A percentile compares a stretch with the other conserved stretches of the same genome.
These are phyloP conservation scores for Sepioteuthis lessoniana DNA, from an alignment of 2,888 invertebrate species.

Conservation along the genomic window DNA sequence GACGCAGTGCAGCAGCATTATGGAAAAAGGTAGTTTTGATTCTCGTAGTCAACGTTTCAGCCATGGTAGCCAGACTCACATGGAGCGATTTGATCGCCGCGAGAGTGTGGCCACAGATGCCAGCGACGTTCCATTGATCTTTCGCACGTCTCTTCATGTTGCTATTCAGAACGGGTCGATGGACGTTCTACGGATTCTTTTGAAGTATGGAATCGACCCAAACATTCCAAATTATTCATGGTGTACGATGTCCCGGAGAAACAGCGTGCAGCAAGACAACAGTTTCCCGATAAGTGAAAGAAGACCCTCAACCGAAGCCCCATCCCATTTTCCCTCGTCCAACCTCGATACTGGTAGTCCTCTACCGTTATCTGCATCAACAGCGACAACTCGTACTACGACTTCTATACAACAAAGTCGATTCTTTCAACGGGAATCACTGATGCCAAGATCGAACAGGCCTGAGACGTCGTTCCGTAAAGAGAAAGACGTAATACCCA, in stretches of 20 bases:
- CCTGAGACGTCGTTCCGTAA: background rate
- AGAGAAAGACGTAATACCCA: background rate
- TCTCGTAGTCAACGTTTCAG: constrained; percentile 65
- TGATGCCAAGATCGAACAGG: constrained; percentile 38
- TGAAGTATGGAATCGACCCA: constrained; percentile 79
- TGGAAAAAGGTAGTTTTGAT: constrained; percentile 58
- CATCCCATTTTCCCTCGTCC: background rate
- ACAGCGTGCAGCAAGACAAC: constrained; percentile 4
- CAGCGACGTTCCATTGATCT: constrained; percentile 75
- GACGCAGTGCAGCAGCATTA: constrained; percentile 52
- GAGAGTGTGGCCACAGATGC: constrained; percentile 68
- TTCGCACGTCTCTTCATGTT: constrained; percentile 78
- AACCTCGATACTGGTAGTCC: background rate
- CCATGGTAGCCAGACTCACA: constrained; percentile 69
- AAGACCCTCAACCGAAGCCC: background rate
- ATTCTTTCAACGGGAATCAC: constrained; percentile 4
- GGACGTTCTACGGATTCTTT: constrained; percentile 78
- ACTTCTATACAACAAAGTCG: background rate
- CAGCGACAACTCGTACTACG: background rate
- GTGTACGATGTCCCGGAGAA: constrained; percentile 52
- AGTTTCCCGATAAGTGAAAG: background rate
- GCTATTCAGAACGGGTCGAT: constrained; percentile 79
- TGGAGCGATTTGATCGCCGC: constrained; percentile 72
- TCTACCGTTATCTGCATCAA: background rate
- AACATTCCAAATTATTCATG: constrained; percentile 77